Conservation (phyloP, 1,140 invertebrate genomes). For the Phthorimaea operculella region DNA sequence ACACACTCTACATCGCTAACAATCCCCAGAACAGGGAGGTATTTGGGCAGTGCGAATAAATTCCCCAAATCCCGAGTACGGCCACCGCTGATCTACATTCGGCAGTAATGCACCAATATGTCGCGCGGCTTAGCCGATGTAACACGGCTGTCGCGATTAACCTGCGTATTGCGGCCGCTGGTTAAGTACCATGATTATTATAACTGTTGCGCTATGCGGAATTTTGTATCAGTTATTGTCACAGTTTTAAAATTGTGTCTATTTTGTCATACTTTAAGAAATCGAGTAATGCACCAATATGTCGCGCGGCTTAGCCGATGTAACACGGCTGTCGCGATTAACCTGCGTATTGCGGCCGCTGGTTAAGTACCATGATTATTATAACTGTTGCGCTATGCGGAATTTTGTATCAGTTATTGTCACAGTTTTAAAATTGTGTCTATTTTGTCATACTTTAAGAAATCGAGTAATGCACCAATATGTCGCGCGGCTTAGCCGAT, state of each 20-base stretch:
- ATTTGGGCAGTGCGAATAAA: slow-evolving; percentile 36
- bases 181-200: neutral
- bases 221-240: neutral
- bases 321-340: slow-evolving; percentile 24
- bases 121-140: slow-evolving; percentile 32
- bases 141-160: slow-evolving; percentile 23
- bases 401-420: neutral
- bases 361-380: neutral
- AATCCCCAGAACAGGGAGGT: slow-evolving; percentile 12
- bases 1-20: neutral
- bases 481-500: slow-evolving; percentile 35
- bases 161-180: neutral
- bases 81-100: slow-evolving; percentile 40
- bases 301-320: slow-evolving; percentile 33
- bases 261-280: too few species aligned
- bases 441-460: too few species aligned
- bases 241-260: too few species aligned
- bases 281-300: slow-evolving; percentile 40
- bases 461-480: slow-evolving; percentile 38
- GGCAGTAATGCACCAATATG: slow-evolving; percentile 44
- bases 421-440: too few species aligned
- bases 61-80: slow-evolving; percentile 47
- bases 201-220: neutral
- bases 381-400: neutral
- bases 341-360: neutral